Evolutionary conservation across 2,113 vertebrate genomes (phyloP).

Genomic region (Halcyon senegalensis): DNA sequence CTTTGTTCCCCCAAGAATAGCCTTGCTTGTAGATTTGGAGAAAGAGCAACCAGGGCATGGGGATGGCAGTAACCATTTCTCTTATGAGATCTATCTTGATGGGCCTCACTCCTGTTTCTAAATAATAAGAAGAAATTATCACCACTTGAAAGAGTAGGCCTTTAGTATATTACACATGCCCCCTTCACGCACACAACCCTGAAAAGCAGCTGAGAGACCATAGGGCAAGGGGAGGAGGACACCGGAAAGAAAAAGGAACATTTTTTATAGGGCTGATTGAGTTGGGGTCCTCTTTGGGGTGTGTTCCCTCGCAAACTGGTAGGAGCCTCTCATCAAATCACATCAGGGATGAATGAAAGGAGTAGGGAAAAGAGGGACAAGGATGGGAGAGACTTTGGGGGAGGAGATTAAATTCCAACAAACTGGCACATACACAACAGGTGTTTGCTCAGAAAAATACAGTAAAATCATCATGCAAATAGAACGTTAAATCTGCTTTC

Average conservation of each 20-base stretch:
- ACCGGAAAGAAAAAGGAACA: not conserved
- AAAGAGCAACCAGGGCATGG: not conserved
- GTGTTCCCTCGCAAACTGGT: conserved; percentile 53
- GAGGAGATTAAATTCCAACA: conserved; percentile 69
- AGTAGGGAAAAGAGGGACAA: conserved; percentile 19
- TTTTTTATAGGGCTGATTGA: conserved; percentile 41
- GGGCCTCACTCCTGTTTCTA: not conserved
- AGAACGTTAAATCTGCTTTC: conserved; percentile 73
- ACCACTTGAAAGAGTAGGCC: conserved; percentile 2
- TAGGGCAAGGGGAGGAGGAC: not conserved
- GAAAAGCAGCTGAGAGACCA: conserved; percentile 27
- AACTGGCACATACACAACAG: conserved; percentile 82
- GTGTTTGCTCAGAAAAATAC: conserved; percentile 85
- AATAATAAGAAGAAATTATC: not conserved
- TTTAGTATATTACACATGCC: not conserved
- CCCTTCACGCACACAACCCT: not conserved
- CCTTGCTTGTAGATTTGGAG: not conserved
- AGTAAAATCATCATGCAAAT: conserved; percentile 83
- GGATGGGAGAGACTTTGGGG: not conserved
- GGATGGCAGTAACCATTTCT: not conserved
- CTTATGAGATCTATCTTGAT: not conserved
- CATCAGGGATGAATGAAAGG: conserved; percentile 21
- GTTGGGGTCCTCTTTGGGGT: conserved; percentile 62
- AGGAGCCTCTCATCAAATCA: conserved; percentile 69
- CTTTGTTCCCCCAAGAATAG: not conserved